Base-by-base conservation (phyloP, 1,140 invertebrate species). In the Gonioctena quinquepunctata region DNA sequence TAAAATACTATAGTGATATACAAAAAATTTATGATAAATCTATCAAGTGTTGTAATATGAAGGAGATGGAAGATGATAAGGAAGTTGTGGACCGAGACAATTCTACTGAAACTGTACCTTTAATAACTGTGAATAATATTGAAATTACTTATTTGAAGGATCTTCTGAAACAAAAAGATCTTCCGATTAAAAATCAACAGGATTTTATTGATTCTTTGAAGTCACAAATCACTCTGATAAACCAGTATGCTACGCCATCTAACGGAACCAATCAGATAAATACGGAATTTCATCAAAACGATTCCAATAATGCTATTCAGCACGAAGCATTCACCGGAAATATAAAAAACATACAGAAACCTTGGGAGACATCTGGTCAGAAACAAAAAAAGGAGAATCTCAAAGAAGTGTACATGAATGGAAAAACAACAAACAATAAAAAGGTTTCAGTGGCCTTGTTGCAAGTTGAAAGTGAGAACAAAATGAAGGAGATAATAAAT, bases 401-500 rank as follows among this genome's bases (percentile, higher is more conserved):
- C 49, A 50, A 19, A 50, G 49, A 50, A 50, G n/a, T 50, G 3
- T 50, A 5, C 49, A 50, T 19, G 18, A 50, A 50, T 50, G 49
- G 18, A 50, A 50, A 50, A 50, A 3, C 4, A 3, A 50, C 4
- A 50, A 3, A 50, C 19, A 19, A 50, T 16, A 50, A 50, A 50
- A 50, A 3, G 49, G 3, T 50, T 5, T 50, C 49, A 50, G 49
- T n/a, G 49, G 49, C 49, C 19, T 50, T 50, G 18, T 50, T 5
- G 49, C 49, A 50, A 50, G 49, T n/a, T 50, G 49, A 50, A 50
- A 50, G 13, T 50, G 49, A 50, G n/a, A 50, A 50, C 49, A 50
- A 50, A 3, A 50, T 50, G 49, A 50, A n/a, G 49, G n/a, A 50
- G n/a, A 50, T 50, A 16, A 50, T 50, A 50, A 50, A 50, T 50